Base-by-base conservation (phyloP, 2,797 vertebrate species). In the Sebastes variabilis region DNA sequence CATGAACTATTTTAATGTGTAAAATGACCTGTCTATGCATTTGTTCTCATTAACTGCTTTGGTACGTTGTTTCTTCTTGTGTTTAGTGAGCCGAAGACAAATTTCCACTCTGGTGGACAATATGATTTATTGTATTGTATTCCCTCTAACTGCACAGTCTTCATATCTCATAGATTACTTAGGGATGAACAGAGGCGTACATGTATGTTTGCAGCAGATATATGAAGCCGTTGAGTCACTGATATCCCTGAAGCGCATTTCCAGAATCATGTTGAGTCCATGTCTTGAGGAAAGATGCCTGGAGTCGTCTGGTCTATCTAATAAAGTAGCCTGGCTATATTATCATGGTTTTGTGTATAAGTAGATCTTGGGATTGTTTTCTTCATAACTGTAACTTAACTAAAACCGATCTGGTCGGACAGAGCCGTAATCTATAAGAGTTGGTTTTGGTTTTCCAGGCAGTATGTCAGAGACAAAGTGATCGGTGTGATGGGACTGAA, bases 401-500 rank as follows among this genome's bases (percentile, higher is more conserved):
- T 11, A 34, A 27, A 70, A 29, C 36, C 46, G 65, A 27, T 38
- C 1, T 61, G 18, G 4, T 30, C 54, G 13, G 36, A 73, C 10
- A 8, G 54, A 66, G 49, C 24, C 25, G 30, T 67, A 38, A 73
- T 58, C 38, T 69, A 60, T 24, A 29, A 20, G 20, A 27, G 62
- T 16, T 42, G 38, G 38, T 42, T 42, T 55, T 77, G 66, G 10
- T 79, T 72, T 85, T 85, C 0, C 93, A 99, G 98, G 94, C 98
- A 99, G 90, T 99, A 97, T 1, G 96, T 99, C 82, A 95, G 97
- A 62, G 98, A 99, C 6, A 91, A 95, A 0, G 97, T 98, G 1
- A 99, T 98, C 13, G 98, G 98, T 16, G 97, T 97, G 87, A 99
- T 99, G 98, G 98, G 98, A n/a, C 95, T 99, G 81, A 99, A 99